Conservation (phyloP, 2,113 vertebrate species). For the Solenodon paradoxus region DNA sequence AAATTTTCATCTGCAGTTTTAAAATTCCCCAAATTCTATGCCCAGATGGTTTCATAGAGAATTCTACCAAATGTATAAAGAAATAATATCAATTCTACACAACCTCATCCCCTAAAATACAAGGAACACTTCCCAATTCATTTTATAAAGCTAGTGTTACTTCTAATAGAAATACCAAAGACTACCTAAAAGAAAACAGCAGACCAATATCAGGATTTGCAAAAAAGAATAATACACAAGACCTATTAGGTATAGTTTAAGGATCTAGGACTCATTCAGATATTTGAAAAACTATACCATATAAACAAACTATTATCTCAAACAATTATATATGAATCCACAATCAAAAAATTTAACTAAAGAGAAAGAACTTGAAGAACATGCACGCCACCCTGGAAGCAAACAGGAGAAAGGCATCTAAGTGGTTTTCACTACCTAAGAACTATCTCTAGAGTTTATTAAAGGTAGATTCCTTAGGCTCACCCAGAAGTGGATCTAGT, state of each 20-base stretch:
- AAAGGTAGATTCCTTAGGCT: background rate
- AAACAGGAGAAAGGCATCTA: background rate
- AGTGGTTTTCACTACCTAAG: background rate
- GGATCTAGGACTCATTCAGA: background rate
- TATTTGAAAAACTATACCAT: background rate
- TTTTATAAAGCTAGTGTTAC: background rate
- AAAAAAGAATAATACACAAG: background rate
- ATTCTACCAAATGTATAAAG: background rate
- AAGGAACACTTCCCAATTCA: no score
- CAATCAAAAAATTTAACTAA: background rate
- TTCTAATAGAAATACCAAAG: background rate
- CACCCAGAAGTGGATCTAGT: background rate
- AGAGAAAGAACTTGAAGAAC: background rate
- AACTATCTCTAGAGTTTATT: background rate
- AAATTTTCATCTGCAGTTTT: background rate
- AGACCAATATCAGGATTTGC: background rate
- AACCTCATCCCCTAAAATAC: background rate
- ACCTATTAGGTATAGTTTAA: background rate
- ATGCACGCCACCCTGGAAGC: background rate
- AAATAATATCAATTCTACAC: background rate
- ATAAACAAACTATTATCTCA: background rate
- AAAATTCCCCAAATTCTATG: background rate
- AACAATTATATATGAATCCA: background rate
- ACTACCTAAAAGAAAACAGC: background rate
- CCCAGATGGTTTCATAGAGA: no score